Evolutionary conservation across 2,113 vertebrate genomes (phyloP).

Genomic region (Ariopsis seemanni): DNA sequence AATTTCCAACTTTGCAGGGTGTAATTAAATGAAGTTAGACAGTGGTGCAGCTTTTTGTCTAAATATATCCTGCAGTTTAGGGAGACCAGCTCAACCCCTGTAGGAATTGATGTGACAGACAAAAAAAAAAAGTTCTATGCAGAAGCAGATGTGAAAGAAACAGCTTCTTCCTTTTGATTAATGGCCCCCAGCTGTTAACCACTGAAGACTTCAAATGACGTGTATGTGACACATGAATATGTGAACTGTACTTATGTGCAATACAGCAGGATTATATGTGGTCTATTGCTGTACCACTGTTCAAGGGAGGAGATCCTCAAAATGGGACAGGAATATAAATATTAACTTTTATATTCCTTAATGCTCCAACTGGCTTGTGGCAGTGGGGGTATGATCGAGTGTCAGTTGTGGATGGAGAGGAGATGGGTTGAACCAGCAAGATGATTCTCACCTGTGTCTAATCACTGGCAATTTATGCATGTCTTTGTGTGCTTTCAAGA

Average conservation of each 20-base stretch:
- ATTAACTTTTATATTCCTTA: background rate
- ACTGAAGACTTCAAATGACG: conserved; percentile 30
- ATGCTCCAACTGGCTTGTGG: background rate
- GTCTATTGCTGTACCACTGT: background rate
- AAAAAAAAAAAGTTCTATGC: conserved; percentile 7
- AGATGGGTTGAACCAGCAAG: too few species aligned
- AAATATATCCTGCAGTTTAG: conserved; percentile 40
- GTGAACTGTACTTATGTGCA: conserved; percentile 16
- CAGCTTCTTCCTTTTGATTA: conserved; percentile 30
- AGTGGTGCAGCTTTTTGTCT: conserved; percentile 15
- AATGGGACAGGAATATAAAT: background rate
- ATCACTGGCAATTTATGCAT: too few species aligned
- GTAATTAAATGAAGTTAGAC: conserved; percentile 42
- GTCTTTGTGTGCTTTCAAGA: too few species aligned
- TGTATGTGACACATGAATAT: conserved; percentile 21
- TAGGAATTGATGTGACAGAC: conserved; percentile 30
- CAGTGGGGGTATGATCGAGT: too few species aligned
- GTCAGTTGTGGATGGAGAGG: too few species aligned
- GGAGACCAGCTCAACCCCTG: conserved; percentile 28
- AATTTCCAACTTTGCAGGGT: conserved; percentile 31
- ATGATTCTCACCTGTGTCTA: too few species aligned
- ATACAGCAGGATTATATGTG: background rate
- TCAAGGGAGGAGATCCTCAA: background rate
- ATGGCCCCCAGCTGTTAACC: conserved; percentile 40
- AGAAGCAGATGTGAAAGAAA: conserved; percentile 38